Evolutionary conservation across 2,113 vertebrate genomes (phyloP).

Genomic region (Elaphurus davidianus): DNA sequence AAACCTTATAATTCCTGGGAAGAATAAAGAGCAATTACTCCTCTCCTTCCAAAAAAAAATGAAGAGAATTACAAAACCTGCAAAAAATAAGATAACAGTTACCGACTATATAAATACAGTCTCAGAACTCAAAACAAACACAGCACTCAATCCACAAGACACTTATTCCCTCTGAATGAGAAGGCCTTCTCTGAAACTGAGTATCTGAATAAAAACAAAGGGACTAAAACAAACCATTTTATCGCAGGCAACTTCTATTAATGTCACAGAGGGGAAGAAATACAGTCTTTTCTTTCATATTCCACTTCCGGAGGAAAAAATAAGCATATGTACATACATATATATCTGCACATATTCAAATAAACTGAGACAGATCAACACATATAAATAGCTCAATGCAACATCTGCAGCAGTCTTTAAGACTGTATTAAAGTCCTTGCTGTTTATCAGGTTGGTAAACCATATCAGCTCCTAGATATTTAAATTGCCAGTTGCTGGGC

Average conservation of each 20-base stretch:
- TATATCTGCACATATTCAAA: conserved; percentile 47
- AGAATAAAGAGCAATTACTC: conserved; percentile 14
- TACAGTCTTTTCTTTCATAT: conserved; percentile 37
- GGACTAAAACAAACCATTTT: conserved; percentile 20
- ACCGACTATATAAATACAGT: not conserved
- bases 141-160: not conserved
- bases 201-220: conserved; percentile 10
- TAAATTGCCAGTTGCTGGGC: conserved; percentile 74
- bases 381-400: conserved; percentile 63
- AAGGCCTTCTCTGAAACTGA: conserved; percentile 27
- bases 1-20: not conserved
- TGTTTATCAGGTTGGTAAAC: conserved; percentile 72
- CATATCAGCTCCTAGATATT: conserved; percentile 65
- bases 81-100: conserved; percentile 13
- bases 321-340: not conserved
- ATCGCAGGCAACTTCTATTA: conserved; percentile 34
- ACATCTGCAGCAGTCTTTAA: conserved; percentile 62
- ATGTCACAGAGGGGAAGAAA: conserved; percentile 35
- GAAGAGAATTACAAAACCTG: not conserved
- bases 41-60: not conserved
- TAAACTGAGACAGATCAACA: conserved; percentile 57
- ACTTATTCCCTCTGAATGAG: not conserved
- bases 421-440: conserved; percentile 61
- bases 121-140: conserved; percentile 15
- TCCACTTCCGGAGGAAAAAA: conserved; percentile 5